Percentiles rank a stretch among this genome's conserved stretches.
Conservation (phyloP, 2,888 invertebrate genomes). For the Brassicogethes aeneus region DNA sequence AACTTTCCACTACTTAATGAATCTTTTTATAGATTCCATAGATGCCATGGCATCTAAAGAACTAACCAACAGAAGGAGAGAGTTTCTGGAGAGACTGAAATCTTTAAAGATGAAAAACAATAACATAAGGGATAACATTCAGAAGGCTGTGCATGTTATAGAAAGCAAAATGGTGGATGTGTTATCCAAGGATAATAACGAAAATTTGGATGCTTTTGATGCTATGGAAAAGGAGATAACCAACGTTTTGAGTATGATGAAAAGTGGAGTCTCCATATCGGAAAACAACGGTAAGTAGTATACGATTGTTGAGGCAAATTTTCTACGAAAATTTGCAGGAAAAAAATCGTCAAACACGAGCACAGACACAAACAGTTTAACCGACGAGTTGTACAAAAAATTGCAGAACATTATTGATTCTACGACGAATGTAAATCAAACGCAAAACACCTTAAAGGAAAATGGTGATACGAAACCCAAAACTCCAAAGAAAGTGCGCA, state of each 20-base stretch:
- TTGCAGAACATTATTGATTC: constrained; percentile 20
- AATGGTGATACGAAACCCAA: neutral
- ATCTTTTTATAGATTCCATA: too few relatives aligned
- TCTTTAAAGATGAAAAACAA: too few relatives aligned
- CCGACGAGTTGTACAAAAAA: constrained; percentile 16
- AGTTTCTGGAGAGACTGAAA: too few relatives aligned
- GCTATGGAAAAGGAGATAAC: constrained; percentile 29
- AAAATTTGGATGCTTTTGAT: constrained; percentile 22
- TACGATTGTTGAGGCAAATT: too few relatives aligned
- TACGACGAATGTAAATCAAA: constrained; percentile 4
- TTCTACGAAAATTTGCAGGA: too few relatives aligned
- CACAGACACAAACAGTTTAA: constrained; percentile 12
- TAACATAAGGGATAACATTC: constrained; percentile 25
- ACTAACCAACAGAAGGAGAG: too few relatives aligned
- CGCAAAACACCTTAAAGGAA: neutral
- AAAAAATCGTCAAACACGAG: too few relatives aligned
- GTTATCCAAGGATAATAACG: constrained; percentile 12
- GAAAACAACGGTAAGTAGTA: too few relatives aligned
- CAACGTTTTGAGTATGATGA: constrained; percentile 25
- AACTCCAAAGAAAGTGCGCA: neutral
- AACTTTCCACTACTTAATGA: too few relatives aligned
- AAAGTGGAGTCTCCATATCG: too few relatives aligned
- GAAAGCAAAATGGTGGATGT: constrained; percentile 29
- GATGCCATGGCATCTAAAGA: too few relatives aligned
- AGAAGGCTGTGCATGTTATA: constrained; percentile 28